Conservation (phyloP, 2,888 invertebrate species). For the Galerucella calmariensis region DNA sequence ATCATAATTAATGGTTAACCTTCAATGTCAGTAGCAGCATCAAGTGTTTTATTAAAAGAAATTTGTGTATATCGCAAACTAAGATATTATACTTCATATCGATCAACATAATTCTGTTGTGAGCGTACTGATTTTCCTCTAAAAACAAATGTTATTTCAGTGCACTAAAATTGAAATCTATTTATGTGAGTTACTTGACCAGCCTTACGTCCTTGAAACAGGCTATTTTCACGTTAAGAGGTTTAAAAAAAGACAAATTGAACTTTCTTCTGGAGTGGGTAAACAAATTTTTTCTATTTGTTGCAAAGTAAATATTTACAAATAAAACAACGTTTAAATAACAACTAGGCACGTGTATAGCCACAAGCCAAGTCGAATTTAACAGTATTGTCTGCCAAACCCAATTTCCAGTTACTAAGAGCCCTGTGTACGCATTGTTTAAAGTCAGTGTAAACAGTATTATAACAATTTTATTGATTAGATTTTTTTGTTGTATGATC, state of each 20-base stretch:
- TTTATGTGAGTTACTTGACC: slow-evolving; percentile 1
- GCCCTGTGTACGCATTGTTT: neutral
- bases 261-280: neutral
- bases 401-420: neutral
- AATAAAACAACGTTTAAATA: neutral
- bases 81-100: neutral
- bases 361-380: neutral
- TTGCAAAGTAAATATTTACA: neutral
- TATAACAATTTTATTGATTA: too few relatives aligned
- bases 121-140: neutral
- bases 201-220: slow-evolving; percentile 1
- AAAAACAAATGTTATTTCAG: neutral
- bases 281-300: neutral
- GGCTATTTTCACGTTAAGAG: neutral
- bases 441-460: too few relatives aligned
- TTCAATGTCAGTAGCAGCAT: too few relatives aligned
- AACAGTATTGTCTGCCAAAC: neutral
- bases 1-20: too few relatives aligned
- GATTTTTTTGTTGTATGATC: too few relatives aligned
- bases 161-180: neutral
- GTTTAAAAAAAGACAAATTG: neutral
- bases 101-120: neutral
- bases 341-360: neutral
- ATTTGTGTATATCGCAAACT: too few relatives aligned
- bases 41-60: too few relatives aligned